Evolutionary conservation across 2,113 vertebrate species (phyloP).

Genomic region (Tachycineta bicolor): DNA sequence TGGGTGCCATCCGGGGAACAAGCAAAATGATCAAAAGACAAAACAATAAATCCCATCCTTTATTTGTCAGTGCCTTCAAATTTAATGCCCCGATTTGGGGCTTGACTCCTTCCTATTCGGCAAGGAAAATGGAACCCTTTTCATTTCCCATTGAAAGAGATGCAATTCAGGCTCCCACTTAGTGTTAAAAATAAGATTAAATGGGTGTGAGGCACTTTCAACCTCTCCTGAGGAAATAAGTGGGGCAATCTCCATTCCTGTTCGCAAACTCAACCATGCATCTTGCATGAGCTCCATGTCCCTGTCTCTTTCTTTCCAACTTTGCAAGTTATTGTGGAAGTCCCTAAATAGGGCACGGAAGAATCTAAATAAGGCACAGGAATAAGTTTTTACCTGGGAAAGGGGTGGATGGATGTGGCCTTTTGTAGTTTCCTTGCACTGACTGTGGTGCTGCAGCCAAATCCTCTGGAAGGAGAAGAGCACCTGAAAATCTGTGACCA

Average conservation of each 20-base stretch:
- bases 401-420: background rate
- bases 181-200: slow-evolving; percentile 1
- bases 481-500: background rate
- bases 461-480: background rate
- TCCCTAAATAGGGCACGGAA: background rate
- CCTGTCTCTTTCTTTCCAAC: background rate
- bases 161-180: background rate
- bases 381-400: background rate
- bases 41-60: background rate
- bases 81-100: background rate
- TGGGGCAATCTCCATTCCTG: background rate
- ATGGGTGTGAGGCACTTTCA: background rate
- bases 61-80: background rate
- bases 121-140: background rate
- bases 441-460: background rate
- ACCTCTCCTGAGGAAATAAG: background rate
- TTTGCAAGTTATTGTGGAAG: background rate
- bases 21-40: background rate
- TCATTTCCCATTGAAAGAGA: background rate
- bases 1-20: background rate
- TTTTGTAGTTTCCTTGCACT: background rate
- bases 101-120: background rate
- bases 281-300: background rate
- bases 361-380: background rate
- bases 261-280: background rate